phyloP scores from a whole-genome alignment of 2,113 vertebrate genomes.

The Illadopsis cleaveri region DNA sequence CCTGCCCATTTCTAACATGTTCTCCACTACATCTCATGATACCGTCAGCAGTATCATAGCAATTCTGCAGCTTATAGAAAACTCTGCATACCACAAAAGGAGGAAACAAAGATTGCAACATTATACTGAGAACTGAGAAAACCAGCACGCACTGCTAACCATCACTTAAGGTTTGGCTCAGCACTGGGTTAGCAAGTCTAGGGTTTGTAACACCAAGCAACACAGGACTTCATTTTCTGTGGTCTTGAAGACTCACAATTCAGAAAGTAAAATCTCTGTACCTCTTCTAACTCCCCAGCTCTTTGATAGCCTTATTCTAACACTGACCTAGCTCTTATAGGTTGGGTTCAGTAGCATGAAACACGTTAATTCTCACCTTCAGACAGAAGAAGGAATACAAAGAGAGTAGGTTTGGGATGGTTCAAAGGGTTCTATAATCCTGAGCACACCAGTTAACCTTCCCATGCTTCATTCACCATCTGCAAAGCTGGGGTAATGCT shows the following conservation, averaged over 20 bases:
- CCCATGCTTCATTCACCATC: neutral
- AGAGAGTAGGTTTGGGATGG: neutral
- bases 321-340: fast-evolving
- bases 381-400: neutral
- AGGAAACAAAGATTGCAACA: neutral
- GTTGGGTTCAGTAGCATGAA: neutral
- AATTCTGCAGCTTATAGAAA: neutral
- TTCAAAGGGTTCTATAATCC: neutral
- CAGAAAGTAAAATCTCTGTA: neutral
- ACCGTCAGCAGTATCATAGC: neutral
- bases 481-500: neutral
- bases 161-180: neutral
- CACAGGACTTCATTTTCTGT: neutral
- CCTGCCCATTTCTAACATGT: neutral
- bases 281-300: neutral
- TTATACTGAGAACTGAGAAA: neutral
- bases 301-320: neutral
- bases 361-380: neutral
- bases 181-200: neutral
- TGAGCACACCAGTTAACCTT: neutral
- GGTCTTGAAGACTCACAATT: neutral
- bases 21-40: neutral
- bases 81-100: neutral
- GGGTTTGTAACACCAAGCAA: neutral
- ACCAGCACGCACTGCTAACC: neutral